These are phyloP conservation scores for Ameiurus melas DNA, from an alignment of 2,113 vertebrate species.

Conservation along the genomic window DNA sequence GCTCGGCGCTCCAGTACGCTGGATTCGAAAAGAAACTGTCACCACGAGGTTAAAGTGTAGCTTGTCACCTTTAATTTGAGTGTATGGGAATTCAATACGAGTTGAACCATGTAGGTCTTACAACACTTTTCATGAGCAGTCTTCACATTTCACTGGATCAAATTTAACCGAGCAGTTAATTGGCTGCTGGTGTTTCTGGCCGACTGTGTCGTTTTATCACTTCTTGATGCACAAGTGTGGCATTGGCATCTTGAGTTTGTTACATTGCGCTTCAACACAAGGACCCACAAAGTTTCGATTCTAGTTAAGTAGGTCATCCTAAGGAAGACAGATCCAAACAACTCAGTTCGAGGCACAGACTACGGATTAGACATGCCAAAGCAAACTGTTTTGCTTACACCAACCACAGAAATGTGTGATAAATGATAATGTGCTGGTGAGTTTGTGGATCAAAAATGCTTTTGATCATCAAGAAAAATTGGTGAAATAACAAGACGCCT, in stretches of 20 bases:
- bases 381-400: not conserved
- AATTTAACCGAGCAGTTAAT: not conserved
- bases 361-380: not conserved
- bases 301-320: not conserved
- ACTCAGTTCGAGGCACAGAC: not conserved
- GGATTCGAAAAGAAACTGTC: not conserved
- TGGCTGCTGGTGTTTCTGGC: not conserved
- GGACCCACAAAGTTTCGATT: not conserved
- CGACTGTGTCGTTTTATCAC: not conserved
- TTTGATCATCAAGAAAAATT: not conserved
- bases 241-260: slow-evolving; percentile 3
- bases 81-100: not conserved
- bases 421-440: not conserved
- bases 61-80: not conserved
- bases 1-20: not conserved
- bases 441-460: not conserved
- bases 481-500: not conserved
- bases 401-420: not conserved
- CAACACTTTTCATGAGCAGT: not conserved
- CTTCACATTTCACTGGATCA: not conserved
- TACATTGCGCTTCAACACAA: not conserved
- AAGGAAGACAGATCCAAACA: not conserved
- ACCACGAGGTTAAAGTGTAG: not conserved
- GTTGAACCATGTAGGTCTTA: not conserved
- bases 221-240: not conserved